Conservation (phyloP, 2,797 vertebrate genomes). For the Propithecus perrieri region DNA sequence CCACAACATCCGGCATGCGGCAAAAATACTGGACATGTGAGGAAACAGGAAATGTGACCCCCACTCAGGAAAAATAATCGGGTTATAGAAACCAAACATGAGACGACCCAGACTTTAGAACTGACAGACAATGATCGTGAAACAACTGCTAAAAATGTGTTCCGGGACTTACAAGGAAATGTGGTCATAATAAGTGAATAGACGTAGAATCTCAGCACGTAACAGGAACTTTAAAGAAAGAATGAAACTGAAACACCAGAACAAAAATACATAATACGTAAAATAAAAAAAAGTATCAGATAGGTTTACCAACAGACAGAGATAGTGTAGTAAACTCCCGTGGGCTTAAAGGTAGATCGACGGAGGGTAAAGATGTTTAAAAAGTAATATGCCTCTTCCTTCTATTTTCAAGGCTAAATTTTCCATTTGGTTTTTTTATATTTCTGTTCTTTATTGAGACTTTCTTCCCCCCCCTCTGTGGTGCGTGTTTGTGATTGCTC, state of each 20-base stretch:
- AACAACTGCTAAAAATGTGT: not conserved
- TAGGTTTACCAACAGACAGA: not conserved
- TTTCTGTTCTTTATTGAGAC: not conserved
- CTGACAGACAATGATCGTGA: not conserved
- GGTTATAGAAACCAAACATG: not conserved
- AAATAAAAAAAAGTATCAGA: not conserved
- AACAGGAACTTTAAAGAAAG: not conserved
- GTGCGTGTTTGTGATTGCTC: not conserved
- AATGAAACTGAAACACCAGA: not conserved
- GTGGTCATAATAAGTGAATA: no score
- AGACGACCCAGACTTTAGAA: not conserved
- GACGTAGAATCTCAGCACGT: not conserved
- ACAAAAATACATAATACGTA: not conserved
- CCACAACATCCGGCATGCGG: not conserved
- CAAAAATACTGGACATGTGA: fast-evolving
- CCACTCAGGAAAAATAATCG: not conserved
- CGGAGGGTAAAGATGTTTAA: not conserved
- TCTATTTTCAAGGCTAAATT: not conserved
- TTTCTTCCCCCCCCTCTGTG: not conserved
- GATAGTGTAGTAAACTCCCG: fast-evolving
- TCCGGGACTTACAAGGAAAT: not conserved
- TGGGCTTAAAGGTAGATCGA: not conserved
- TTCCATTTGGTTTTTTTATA: not conserved
- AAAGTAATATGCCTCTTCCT: no score
- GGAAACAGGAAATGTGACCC: not conserved